A percentile compares a stretch with the other conserved stretches of the same genome.
phyloP scores from a whole-genome alignment of 2,113 vertebrate genomes.

The Harpagus bidentatus region DNA sequence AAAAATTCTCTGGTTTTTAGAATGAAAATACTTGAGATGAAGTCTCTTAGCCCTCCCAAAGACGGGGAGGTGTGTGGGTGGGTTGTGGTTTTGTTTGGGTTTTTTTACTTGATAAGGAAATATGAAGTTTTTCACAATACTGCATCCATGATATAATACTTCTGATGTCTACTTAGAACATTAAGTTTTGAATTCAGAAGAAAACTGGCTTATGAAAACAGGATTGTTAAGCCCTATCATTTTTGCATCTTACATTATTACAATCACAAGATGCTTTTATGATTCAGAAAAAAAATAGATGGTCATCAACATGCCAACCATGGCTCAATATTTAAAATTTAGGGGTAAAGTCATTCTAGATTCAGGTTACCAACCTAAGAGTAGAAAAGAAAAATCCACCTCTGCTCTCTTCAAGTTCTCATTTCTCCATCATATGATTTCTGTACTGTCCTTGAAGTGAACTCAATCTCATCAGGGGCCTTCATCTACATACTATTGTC shows the following conservation, averaged over 20 bases:
- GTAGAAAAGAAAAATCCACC: not conserved
- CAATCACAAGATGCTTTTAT: not conserved
- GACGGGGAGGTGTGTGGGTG: not conserved
- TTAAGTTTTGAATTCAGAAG: not conserved
- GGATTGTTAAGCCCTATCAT: not conserved
- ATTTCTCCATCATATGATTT: not conserved
- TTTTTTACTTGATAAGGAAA: not conserved
- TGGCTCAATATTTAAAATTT: not conserved
- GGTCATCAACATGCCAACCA: not conserved
- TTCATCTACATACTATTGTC: not conserved
- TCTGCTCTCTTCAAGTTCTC: not conserved
- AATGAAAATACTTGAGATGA: not conserved
- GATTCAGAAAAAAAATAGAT: not conserved
- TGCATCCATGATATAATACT: not conserved
- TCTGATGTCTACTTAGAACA: not conserved
- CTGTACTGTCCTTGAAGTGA: not conserved
- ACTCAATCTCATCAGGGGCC: not conserved
- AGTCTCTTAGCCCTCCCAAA: not conserved
- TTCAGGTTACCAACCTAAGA: not conserved
- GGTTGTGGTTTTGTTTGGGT: too few species aligned
- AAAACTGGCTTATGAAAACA: not conserved
- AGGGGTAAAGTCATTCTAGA: not conserved
- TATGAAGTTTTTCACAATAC: not conserved
- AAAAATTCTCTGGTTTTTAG: not conserved
- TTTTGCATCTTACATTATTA: not conserved